Evolutionary conservation across 2,888 invertebrate genomes (phyloP), one percentile per base, ranked within the genome.

Genomic region (Podotricha telesiphe): DNA sequence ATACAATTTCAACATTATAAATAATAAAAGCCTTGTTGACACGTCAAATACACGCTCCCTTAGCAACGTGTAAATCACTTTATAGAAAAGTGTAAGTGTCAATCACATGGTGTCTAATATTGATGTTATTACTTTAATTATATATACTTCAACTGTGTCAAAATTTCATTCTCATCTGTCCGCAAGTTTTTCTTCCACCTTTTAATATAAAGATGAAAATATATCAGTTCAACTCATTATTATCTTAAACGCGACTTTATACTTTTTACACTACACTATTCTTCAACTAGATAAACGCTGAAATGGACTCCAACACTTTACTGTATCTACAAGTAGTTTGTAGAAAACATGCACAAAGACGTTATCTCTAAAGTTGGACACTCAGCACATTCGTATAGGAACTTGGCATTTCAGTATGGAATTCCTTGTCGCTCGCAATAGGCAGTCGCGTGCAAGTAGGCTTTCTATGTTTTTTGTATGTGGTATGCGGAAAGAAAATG

Each of bases 321-420:
- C 53, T 34, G 50, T 67, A 67, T 67, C 62, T 51, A 45, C 55
- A 65, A 65, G 61, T 61, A 50, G 69, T 28, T 62, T 20, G 20
- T 59, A 58, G 37, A 67, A 62, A 62, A 62, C 62, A 62, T 62
- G 62, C 62, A 62, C 62, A 48, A 56, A 63, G 67, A 70, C 51
- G 67, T 53, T 64, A 70, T 58, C 69, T 45, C 20, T 51, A 59
- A 64, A 63, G 51, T 37, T 59, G 70, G 67, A 67, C 67, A 59
- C 20, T 28, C 51, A 56, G 48, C 51, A 51, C 50, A 47, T 45
- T 59, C 45, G 59, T 45, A 45, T 28, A 64, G 67, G 37, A 69
- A 50, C 55, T 58, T 64, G 70, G 67, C 51, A 70, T 67, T 67
- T 67, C 45, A 45, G 58, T 67, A 63, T 64, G 70, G 70, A 70